phyloP scores from a whole-genome alignment of 2,797 vertebrate genomes.

The Acipenser oxyrinchus region DNA sequence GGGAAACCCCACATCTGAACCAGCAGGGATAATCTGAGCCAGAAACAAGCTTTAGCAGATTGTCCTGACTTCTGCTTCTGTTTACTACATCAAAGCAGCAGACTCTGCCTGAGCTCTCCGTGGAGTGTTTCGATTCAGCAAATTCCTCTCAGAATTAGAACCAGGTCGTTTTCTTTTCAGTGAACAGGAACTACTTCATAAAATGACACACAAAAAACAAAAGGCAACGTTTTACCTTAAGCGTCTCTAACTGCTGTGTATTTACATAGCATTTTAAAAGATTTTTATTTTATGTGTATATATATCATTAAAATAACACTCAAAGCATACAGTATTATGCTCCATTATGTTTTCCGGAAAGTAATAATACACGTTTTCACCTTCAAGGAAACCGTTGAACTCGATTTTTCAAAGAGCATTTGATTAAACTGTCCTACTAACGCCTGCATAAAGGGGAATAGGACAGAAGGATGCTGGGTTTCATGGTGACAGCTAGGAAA shows the following conservation, averaged over 20 bases:
- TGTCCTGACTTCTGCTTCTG: slow-evolving; percentile 1
- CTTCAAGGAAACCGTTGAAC: background rate
- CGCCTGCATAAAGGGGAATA: background rate
- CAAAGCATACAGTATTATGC: too few relatives aligned
- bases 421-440: slow-evolving; percentile 1
- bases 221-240: too few relatives aligned
- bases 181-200: too few relatives aligned
- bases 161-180: too few relatives aligned
- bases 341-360: too few relatives aligned
- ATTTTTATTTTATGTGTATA: background rate
- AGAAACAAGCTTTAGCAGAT: background rate
- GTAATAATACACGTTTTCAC: background rate
- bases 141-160: too few relatives aligned
- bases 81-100: background rate
- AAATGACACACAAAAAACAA: too few relatives aligned
- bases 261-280: background rate
- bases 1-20: too few relatives aligned
- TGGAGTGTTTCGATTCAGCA: too few relatives aligned
- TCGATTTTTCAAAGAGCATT: background rate
- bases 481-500: background rate
- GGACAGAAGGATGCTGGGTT: background rate
- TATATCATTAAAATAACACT: too few relatives aligned
- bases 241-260: background rate
- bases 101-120: background rate
- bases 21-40: background rate